Evolutionary conservation across 2,113 vertebrate species (phyloP).

Genomic region (Acanthisitta chloris): DNA sequence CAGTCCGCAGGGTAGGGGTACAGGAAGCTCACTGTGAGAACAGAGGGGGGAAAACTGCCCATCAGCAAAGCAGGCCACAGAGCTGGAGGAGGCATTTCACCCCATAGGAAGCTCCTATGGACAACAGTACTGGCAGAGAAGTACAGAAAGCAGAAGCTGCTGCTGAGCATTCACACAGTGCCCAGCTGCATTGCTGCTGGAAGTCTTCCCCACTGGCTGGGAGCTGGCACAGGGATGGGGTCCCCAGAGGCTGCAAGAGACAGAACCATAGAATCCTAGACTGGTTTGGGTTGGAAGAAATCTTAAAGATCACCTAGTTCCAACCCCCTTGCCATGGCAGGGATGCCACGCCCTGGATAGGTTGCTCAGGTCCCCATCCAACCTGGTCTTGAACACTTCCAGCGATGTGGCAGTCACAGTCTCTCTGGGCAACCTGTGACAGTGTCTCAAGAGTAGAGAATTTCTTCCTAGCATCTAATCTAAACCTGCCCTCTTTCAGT

Average conservation of each 20-base stretch:
- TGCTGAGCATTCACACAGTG: too few species aligned
- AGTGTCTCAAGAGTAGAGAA: background rate
- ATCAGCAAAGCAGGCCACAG: background rate
- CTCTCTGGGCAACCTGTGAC: background rate
- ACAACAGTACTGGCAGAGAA: background rate
- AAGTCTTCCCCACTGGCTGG: background rate
- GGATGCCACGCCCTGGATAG: background rate
- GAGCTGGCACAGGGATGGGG: background rate
- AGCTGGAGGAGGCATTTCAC: background rate
- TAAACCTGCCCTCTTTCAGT: background rate
- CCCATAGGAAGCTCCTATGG: background rate
- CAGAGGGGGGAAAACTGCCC: background rate
- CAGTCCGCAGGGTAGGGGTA: conserved; percentile 83
- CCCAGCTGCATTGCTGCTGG: background rate
- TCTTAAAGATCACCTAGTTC: background rate
- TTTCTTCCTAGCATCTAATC: background rate
- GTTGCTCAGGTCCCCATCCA: background rate
- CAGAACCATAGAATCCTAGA: background rate
- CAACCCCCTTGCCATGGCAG: background rate
- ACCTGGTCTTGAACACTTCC: background rate
- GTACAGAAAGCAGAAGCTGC: background rate
- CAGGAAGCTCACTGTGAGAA: conserved; percentile 64
- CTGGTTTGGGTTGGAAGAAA: background rate
- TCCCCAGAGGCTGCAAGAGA: background rate
- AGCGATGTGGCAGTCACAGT: background rate